Base-by-base conservation (phyloP, 2,797 vertebrate genomes). In the Trematomus bernacchii region DNA sequence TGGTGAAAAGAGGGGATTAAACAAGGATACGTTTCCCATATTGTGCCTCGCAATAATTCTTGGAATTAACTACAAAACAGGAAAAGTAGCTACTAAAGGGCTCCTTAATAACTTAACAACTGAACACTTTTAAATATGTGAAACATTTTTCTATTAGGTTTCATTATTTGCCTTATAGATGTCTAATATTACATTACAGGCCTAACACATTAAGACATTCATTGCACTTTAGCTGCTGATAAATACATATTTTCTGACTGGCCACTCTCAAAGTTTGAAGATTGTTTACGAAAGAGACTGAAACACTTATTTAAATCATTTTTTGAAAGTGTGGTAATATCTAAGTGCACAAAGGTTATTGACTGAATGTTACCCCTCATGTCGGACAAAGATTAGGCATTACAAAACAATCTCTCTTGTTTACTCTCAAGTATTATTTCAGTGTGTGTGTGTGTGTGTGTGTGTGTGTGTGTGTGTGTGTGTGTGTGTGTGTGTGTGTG, bases 391-490 rank as follows among this genome's bases (percentile, higher is more conserved):
- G 59, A 79, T 66, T 18, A 66, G 51, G 62, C 57, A 63, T 84
- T 71, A 71, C 73, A 69, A 83, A 80, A 84, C 59, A 73, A 61
- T 18, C 46, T 58, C 46, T 55, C 23, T 10, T 82, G 55, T 79
- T 76, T 68, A 59, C 40, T 48, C 61, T 72, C 54, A 74, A 75
- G 64, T 67, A 40, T 74, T 37, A 9, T 37, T 9, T 37, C 33
- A 33, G 30, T 47, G 44, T 62, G 58, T 54, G 30, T 30, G 30
- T 30, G 30, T 30, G 30, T 30, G 30, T 30, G 30, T 30, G 30
- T 30, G 30, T 30, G n/a, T n/a, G n/a, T n/a, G n/a, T n/a, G n/a
- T n/a, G n/a, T n/a, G n/a, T n/a, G n/a, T n/a, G n/a, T 30, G 30
- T 30, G 30, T 3, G 30, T 27, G 27, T 5, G 27, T 27, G 27